Percentiles rank a stretch among this genome's conserved stretches.
These are phyloP conservation scores for Hirtodrosophila alboralis DNA, from an alignment of 2,888 invertebrate species.

Conservation along the genomic window DNA sequence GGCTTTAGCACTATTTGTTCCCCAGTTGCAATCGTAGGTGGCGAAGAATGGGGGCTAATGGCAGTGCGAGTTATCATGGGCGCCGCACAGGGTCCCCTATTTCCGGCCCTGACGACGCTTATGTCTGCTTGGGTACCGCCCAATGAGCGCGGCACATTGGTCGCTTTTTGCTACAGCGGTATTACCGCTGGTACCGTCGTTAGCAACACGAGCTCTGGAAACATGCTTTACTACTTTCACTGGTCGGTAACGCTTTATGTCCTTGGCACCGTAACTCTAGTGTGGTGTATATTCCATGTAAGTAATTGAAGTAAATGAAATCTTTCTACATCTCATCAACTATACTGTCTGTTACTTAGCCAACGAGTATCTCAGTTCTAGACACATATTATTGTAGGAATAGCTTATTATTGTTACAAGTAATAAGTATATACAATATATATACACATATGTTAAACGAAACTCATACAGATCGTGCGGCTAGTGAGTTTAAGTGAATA, in stretches of 20 bases:
- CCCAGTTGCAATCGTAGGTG: conserved; percentile 15
- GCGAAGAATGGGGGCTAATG: conserved; percentile 86
- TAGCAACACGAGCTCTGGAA: conserved; percentile 87
- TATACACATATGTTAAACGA: no score
- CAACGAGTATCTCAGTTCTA: no score
- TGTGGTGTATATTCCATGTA: conserved; percentile 89
- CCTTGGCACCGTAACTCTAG: conserved; percentile 87
- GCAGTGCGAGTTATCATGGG: conserved; percentile 90
- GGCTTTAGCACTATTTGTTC: conserved; percentile 82
- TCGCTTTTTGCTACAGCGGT: conserved; percentile 90
- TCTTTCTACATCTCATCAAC: not conserved
- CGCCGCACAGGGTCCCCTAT: conserved; percentile 92
- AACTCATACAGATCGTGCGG: no score
- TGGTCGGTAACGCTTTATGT: conserved; percentile 91
- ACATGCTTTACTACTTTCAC: conserved; percentile 87
- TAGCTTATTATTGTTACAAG: no score
- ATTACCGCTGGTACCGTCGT: conserved; percentile 87
- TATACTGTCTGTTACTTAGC: no score
- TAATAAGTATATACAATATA: no score
- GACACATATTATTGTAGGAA: no score
- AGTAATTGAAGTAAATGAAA: no score
- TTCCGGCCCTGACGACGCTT: conserved; percentile 91
- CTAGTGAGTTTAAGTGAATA: no score
- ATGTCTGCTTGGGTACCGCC: conserved; percentile 91
- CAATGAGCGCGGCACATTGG: conserved; percentile 89